Percentiles rank a stretch among this genome's conserved stretches.
Evolutionary conservation across 2,888 invertebrate genomes (phyloP).

Genomic region (Sicus ferrugineus): DNA sequence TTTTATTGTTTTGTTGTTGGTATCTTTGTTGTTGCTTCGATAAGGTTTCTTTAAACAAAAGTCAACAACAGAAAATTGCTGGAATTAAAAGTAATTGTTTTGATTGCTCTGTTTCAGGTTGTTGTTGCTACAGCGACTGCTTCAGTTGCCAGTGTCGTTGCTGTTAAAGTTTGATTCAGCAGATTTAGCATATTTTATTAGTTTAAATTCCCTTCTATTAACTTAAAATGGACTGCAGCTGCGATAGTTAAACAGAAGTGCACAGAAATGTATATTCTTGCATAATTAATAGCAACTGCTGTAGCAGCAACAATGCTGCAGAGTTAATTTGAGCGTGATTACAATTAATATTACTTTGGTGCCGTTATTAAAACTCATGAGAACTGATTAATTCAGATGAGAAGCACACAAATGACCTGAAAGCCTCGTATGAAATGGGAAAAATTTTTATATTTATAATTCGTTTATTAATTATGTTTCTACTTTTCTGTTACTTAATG

Average conservation of each 20-base stretch:
- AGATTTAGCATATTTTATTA: slow-evolving; percentile 29
- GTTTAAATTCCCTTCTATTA: slow-evolving; percentile 29
- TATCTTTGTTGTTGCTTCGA: background rate
- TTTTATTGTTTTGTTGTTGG: background rate
- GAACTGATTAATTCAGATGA: too few relatives aligned
- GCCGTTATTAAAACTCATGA: too few relatives aligned
- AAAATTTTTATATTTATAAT: too few relatives aligned
- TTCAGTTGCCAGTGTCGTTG: background rate
- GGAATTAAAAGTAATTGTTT: slow-evolving; percentile 32
- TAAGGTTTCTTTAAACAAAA: background rate
- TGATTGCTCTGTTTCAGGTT: slow-evolving; percentile 11
- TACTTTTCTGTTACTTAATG: too few relatives aligned
- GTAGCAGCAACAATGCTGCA: too few relatives aligned
- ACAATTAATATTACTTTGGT: too few relatives aligned
- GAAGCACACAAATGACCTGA: too few relatives aligned
- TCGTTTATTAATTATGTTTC: too few relatives aligned
- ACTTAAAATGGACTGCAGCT: slow-evolving; percentile 8
- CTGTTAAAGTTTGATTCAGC: background rate
- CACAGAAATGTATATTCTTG: background rate
- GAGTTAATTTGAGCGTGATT: too few relatives aligned
- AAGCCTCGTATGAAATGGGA: too few relatives aligned
- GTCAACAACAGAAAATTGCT: background rate
- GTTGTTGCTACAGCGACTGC: background rate
- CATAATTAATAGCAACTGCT: background rate
- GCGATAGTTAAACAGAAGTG: background rate